Evolutionary conservation across 2,888 invertebrate genomes (phyloP).

Genomic region (Tillus elongatus): DNA sequence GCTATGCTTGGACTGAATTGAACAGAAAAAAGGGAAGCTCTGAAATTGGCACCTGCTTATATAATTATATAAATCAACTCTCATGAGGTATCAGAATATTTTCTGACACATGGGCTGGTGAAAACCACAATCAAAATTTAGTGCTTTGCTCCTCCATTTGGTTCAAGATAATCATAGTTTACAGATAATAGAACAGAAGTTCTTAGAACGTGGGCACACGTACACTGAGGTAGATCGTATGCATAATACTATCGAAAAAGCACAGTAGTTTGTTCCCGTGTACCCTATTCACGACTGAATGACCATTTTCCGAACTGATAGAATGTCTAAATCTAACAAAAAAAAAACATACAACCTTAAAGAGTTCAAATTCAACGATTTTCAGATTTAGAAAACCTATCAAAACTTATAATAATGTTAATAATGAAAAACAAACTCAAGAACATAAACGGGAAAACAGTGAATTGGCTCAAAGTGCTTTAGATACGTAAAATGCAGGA

Average conservation of each 20-base stretch:
- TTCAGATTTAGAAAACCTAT: no score
- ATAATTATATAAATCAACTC: conserved; percentile 20
- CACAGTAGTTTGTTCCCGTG: conserved; percentile 11
- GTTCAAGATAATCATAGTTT: conserved; percentile 18
- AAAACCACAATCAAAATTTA: conserved; percentile 14
- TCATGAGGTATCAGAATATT: conserved; percentile 10
- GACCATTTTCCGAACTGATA: no score
- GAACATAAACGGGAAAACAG: no score
- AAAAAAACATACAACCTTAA: no score
- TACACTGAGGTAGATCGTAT: conserved; percentile 24
- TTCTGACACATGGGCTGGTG: conserved; percentile 5
- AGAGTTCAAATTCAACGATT: no score
- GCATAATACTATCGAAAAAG: conserved; percentile 17
- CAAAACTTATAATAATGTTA: no score
- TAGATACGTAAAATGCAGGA: no score
- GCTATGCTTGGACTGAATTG: conserved; percentile 27
- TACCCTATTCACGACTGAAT: conserved; percentile 21
- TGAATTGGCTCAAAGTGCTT: no score
- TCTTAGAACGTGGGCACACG: conserved; percentile 24
- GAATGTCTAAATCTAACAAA: no score
- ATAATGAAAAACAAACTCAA: no score
- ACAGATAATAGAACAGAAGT: conserved; percentile 21
- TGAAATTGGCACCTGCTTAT: conserved; percentile 27
- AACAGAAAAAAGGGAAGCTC: conserved; percentile 29
- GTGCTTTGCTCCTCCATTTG: conserved; percentile 19